phyloP scores from a whole-genome alignment of 1,140 invertebrate genomes.

The Artemia franciscana region DNA sequence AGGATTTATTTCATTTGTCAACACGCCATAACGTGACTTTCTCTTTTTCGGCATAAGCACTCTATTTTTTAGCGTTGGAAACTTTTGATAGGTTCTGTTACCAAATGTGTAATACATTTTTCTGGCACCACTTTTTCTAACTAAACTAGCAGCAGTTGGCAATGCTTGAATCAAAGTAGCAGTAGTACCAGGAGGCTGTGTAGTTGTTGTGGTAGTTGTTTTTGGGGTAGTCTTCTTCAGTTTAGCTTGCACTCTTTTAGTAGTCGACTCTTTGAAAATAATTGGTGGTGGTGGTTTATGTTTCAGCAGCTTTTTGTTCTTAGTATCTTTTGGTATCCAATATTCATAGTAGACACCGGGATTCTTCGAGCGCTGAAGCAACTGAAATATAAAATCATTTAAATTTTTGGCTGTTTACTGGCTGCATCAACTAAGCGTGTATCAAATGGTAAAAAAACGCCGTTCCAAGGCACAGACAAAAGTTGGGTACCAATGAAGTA shows the following conservation, averaged over 20 bases:
- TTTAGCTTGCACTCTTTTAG: background rate
- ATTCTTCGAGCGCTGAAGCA: constrained; percentile 10
- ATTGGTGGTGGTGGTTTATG: background rate
- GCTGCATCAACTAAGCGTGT: no score
- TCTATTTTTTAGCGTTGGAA: background rate
- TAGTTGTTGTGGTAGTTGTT: background rate
- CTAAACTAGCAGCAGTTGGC: constrained; percentile 10
- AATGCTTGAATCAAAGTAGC: constrained; percentile 1
- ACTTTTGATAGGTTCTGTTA: background rate
- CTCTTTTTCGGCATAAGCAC: background rate
- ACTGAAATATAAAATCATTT: constrained; percentile 7
- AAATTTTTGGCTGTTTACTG: no score
- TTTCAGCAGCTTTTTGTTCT: background rate
- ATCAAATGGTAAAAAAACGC: no score
- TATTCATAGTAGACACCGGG: constrained; percentile 14
- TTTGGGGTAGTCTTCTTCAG: background rate
- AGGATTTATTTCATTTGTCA: background rate
- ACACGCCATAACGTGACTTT: background rate
- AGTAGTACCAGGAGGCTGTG: background rate
- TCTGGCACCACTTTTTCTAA: background rate
- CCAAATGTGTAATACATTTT: background rate
- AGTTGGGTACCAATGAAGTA: no score
- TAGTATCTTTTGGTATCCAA: constrained; percentile 11
- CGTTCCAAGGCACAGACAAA: no score
- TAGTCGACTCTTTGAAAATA: background rate